These are phyloP conservation scores for Eurytoma californica DNA, from an alignment of 2,888 invertebrate genomes.

Conservation along the genomic window DNA sequence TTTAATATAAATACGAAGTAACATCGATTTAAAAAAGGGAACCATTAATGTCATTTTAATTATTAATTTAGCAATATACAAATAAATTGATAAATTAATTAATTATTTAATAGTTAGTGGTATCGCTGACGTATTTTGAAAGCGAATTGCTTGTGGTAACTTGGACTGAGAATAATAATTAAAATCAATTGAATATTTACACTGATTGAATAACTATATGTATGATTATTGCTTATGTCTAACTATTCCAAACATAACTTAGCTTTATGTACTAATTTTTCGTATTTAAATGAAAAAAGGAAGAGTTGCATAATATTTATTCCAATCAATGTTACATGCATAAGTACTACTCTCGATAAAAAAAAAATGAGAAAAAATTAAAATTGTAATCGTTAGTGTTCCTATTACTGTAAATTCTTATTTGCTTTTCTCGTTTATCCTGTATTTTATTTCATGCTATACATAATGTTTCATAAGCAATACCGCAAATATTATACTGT, in stretches of 20 bases:
- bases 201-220: constrained; percentile 19
- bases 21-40: not conserved
- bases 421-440: constrained; percentile 34
- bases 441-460: constrained; percentile 33
- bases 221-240: constrained; percentile 29
- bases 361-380: not conserved
- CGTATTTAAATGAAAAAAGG: constrained; percentile 24
- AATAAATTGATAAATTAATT: not conserved
- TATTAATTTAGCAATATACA: not conserved
- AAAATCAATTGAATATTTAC: not conserved
- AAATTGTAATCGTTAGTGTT: constrained; percentile 41
- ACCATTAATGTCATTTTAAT: not conserved
- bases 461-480: constrained; percentile 32
- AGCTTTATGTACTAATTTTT: constrained; percentile 42
- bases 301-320: constrained; percentile 25
- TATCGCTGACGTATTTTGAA: constrained; percentile 16
- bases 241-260: constrained; percentile 30
- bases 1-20: not conserved
- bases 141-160: constrained; percentile 31
- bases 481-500: constrained; percentile 19
- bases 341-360: constrained; percentile 22
- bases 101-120: not conserved
- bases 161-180: constrained; percentile 38
- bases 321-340: constrained; percentile 36
- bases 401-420: constrained; percentile 43